Conservation (phyloP, 2,113 vertebrate species). For the Petrocephalus microphthalmus region DNA sequence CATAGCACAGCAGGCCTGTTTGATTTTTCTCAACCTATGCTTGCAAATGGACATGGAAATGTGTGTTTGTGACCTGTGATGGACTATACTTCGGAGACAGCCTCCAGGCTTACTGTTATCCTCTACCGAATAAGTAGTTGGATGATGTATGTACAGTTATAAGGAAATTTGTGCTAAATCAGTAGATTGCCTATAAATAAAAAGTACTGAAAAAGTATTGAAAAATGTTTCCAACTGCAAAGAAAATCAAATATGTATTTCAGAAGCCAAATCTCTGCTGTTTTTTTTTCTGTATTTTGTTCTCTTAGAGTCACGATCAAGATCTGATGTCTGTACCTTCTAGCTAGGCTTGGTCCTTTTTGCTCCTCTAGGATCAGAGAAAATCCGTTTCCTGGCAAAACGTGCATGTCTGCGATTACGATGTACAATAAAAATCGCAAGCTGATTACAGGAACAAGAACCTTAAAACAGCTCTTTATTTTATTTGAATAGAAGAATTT, state of each 20-base stretch:
- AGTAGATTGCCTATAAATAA: background rate
- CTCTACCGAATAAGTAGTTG: background rate
- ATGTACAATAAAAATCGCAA: background rate
- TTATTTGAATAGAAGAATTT: slow-evolving; percentile 33
- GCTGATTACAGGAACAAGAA: background rate
- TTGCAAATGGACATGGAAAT: background rate
- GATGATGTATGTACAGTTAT: background rate
- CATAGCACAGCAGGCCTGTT: background rate
- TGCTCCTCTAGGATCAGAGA: background rate
- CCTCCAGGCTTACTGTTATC: background rate
- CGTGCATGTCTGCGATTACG: background rate
- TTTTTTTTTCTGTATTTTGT: background rate
- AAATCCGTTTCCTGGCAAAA: background rate
- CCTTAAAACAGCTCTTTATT: slow-evolving; percentile 15
- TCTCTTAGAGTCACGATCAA: background rate
- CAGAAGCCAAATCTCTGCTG: background rate
- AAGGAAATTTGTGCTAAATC: background rate
- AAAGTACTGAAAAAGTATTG: background rate
- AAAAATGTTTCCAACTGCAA: background rate
- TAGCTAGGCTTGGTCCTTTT: background rate
- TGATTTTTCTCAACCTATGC: background rate
- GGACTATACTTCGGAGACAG: background rate
- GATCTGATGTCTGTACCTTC: background rate
- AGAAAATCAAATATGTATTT: background rate
- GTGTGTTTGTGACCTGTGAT: background rate